Evolutionary conservation across 2,113 vertebrate genomes (phyloP), one percentile per base, ranked within the genome.

Genomic region (Megalops atlanticus): DNA sequence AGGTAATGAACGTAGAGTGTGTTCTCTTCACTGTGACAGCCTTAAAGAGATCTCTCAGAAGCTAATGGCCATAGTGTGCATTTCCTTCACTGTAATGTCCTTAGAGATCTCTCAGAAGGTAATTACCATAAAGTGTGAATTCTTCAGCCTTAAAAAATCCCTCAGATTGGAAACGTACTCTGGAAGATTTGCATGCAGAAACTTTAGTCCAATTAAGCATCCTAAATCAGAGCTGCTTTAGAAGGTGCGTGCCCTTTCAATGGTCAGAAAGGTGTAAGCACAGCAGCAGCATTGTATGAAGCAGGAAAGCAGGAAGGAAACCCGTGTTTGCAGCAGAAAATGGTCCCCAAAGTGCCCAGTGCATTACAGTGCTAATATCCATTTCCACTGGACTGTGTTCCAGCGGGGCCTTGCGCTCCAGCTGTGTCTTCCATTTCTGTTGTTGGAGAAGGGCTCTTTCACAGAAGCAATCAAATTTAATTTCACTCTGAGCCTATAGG

Each of bases 181-280:
- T 77, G 74, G 41, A 52, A 80, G 84, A 87, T 82, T 83, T 74
- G 49, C 81, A 39, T 69, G 81, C 82, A 78, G 81, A 88, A 80
- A 77, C 81, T 80, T 76, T 71, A 77, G 85, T 85, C 85, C 89
- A 92, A 94, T 93, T 91, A 92, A 89, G 89, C 85, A 80, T 86
- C 92, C 83, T 80, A 85, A 91, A 91, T 87, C 85, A 81, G 81
- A 81, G 58, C 78, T 78, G 73, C 92, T 92, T 91, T 89, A 81
- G 89, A 92, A 89, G 91, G 92, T 93, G 94, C 90, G 86, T 81
- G 80, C 88, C 87, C 87, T 83, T 45, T 82, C 85, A 81, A 87
- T 79, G 84, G 84, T 89, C 84, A 85, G 49, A 77, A 83, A 88
- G 80, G 84, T 1, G 8, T 10, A 11, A 80, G 78, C 49, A 64